phyloP scores from a whole-genome alignment of 2,797 vertebrate species.

The Graptemys geographica region DNA sequence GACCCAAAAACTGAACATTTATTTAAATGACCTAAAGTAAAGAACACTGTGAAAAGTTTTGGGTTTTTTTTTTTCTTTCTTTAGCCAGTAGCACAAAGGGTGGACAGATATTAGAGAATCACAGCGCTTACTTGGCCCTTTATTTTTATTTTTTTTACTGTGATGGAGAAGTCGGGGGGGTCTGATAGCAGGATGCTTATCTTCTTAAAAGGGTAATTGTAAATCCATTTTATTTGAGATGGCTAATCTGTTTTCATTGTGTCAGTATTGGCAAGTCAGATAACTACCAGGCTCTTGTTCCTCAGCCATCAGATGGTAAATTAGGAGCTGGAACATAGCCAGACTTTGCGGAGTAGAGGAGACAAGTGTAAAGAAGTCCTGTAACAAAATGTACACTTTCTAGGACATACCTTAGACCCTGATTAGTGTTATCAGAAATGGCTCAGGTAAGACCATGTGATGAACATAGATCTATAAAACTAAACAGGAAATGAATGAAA shows the following conservation, averaged over 20 bases:
- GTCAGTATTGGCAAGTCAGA: slow-evolving; percentile 58
- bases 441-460: not conserved
- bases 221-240: slow-evolving; percentile 76
- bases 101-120: slow-evolving; percentile 19
- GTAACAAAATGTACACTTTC: not conserved
- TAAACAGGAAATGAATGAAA: not conserved
- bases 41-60: slow-evolving; percentile 52
- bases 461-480: not conserved
- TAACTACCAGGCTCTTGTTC: slow-evolving; percentile 36
- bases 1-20: slow-evolving; percentile 74
- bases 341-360: not conserved
- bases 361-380: not conserved
- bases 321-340: slow-evolving; percentile 54
- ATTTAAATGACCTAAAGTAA: slow-evolving; percentile 80
- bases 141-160: slow-evolving; percentile 44
- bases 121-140: slow-evolving; percentile 49
- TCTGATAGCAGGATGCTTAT: slow-evolving; percentile 26
- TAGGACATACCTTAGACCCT: not conserved
- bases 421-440: not conserved
- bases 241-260: slow-evolving; percentile 63
- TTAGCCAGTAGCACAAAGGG: slow-evolving; percentile 28
- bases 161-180: slow-evolving; percentile 61
- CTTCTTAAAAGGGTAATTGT: slow-evolving; percentile 71
- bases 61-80: slow-evolving; percentile 29
- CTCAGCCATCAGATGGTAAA: slow-evolving; percentile 48